Evolutionary conservation across 2,888 invertebrate species (phyloP), one percentile per base, ranked within the genome.

Genomic region (Heliconius aoede): DNA sequence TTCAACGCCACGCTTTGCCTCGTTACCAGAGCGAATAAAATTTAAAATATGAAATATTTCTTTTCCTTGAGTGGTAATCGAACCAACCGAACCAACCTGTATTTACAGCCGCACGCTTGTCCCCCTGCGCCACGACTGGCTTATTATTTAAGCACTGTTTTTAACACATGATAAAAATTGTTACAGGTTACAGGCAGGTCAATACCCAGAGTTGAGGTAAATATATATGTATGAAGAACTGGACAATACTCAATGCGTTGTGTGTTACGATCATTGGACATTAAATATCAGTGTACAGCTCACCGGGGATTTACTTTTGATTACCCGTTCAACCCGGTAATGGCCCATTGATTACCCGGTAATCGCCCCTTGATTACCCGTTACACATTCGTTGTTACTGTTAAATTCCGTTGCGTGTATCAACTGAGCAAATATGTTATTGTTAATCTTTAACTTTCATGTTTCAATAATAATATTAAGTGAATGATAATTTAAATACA

Each of bases 191-290:
- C 82, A 84, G n/a, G n/a, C n/a, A n/a, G n/a, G 55, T 84, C 82
- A 75, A 82, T 85, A 86, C 79, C 85, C 85, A 84, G 88, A 87
- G 83, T 86, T 86, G 81, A 87, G 85, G 86, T 87, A 89, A 86
- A 76, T 76, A 80, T 80, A 80, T 82, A 71, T 73, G 60, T 74
- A 72, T 78, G 75, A 76, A 84, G 81, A 83, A 84, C 82, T 84
- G 84, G 88, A 55, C 30, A 51, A 93, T 91, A 92, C 92, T 92
- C 92, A 90, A 88, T 86, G 92, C 86, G 91, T 91, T 90, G 90
- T 92, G 90, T 81, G 81, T 76, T 78, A 46, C 46, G 62, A 46
- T 51, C 46, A 73, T 61, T 73, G 73, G 62, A 65, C n/a, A 36
- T 73, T 67, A 60, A 21, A 72, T 40, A 58, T 36, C 61, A 69